Evolutionary conservation across 2,113 vertebrate species (phyloP).

Genomic region (Amphilophus citrinellus): DNA sequence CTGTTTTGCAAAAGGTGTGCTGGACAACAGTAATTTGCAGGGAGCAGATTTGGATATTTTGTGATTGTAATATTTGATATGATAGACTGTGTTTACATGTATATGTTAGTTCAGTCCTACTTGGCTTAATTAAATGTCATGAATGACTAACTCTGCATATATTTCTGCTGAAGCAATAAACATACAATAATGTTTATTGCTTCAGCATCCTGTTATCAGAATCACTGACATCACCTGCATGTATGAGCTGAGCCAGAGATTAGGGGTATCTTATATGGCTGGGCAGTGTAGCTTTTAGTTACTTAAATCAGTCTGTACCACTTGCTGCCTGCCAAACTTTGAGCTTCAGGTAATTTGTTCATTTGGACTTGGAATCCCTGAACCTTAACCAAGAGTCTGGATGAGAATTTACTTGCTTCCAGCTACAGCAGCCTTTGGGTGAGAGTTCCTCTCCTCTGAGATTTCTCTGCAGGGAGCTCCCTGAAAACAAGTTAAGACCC

Average conservation of each 20-base stretch:
- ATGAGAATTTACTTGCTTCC: neutral
- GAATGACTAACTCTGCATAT: neutral
- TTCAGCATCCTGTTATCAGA: neutral
- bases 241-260: rapidly evolving
- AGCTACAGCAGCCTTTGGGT: neutral
- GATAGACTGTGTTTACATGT: neutral
- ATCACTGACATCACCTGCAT: neutral
- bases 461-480: neutral
- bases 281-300: neutral
- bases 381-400: neutral
- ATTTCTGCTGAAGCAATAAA: neutral
- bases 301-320: rapidly evolving
- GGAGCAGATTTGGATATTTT: neutral
- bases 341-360: neutral
- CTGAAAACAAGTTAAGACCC: neutral
- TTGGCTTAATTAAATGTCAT: neutral
- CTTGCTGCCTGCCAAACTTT: neutral
- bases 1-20: neutral
- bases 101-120: neutral
- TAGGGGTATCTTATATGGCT: neutral
- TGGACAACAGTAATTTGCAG: neutral
- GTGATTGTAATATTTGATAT: neutral
- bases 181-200: neutral
- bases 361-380: neutral
- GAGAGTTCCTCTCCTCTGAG: neutral